Evolutionary conservation across 2,113 vertebrate genomes (phyloP), one percentile per base, ranked within the genome.

Genomic region (Oreochromis niloticus): DNA sequence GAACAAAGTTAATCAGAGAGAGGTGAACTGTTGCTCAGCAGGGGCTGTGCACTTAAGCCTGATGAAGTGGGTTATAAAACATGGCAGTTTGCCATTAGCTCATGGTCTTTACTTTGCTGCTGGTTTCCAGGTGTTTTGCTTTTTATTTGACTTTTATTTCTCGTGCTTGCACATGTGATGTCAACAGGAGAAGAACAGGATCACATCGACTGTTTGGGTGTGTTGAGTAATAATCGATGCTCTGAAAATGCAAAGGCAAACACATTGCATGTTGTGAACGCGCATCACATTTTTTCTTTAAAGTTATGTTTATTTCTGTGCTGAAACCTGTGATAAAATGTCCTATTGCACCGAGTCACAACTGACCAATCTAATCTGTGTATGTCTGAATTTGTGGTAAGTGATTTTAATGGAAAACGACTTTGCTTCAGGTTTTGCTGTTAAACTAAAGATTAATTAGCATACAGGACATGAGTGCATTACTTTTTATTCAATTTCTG

Each of bases 21-120:
- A 75, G 32, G 81, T 79, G 80, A 80, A 80, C 84, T 54, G 34
- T 9, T 41, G 75, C 57, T 55, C 57, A 36, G 59, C 46, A 55
- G 34, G 17, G n/a, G 56, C 57, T 48, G 57, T 6, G 57, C 24
- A 5, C 81, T 57, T 19, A 57, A 84, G 36, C 36, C 57, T 55
- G 66, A 80, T 63, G 48, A 63, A 80, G 57, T 80, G 73, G 7
- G 59, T 68, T 66, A 63, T 79, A 50, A 79, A 79, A 79, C 79
- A 56, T n/a, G 16, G 22, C 57, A 54, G 75, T 81, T 30, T 41
- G 36, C n/a, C 50, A 34, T 63, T 2, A 63, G 41, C 41, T 82
- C 10, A 3, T 48, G 16, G 24, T 32, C 32, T 78, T 50, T n/a
- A 52, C 73, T 10, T 7, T 34, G 73, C 27, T 78, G 46, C 73